Conservation (phyloP, 2,113 vertebrate genomes). For the Carettochelys insculpta region DNA sequence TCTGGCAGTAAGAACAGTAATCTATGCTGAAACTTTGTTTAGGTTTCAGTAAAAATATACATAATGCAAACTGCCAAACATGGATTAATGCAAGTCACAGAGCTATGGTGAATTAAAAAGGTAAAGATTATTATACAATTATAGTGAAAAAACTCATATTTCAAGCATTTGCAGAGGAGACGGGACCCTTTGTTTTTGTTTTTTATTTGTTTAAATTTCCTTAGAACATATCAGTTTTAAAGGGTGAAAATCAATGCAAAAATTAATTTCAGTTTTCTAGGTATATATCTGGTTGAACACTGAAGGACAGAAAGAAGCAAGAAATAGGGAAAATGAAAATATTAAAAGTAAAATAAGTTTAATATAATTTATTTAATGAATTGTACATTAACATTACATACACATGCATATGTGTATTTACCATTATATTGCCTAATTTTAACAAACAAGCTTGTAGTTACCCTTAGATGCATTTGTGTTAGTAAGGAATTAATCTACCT, state of each 20-base stretch:
- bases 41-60: constrained; percentile 56
- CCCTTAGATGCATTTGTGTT: too few species aligned
- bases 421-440: background rate
- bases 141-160: constrained; percentile 37
- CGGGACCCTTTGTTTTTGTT: background rate
- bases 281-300: background rate
- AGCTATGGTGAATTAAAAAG: constrained; percentile 26
- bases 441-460: background rate
- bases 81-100: constrained; percentile 14
- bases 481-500: background rate
- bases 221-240: background rate
- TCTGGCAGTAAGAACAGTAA: constrained; percentile 50
- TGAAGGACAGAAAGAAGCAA: background rate
- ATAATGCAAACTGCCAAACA: background rate
- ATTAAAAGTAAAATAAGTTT: background rate
- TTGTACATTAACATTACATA: background rate
- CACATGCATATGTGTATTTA: background rate
- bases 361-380: background rate
- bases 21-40: constrained; percentile 28
- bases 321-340: background rate
- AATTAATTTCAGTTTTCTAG: background rate
- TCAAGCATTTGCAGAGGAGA: background rate
- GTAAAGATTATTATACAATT: constrained; percentile 48
- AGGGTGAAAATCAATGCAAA: background rate
- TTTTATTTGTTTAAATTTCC: background rate